Base-by-base conservation (phyloP, 1,140 invertebrate genomes). In the Lerema accius region DNA sequence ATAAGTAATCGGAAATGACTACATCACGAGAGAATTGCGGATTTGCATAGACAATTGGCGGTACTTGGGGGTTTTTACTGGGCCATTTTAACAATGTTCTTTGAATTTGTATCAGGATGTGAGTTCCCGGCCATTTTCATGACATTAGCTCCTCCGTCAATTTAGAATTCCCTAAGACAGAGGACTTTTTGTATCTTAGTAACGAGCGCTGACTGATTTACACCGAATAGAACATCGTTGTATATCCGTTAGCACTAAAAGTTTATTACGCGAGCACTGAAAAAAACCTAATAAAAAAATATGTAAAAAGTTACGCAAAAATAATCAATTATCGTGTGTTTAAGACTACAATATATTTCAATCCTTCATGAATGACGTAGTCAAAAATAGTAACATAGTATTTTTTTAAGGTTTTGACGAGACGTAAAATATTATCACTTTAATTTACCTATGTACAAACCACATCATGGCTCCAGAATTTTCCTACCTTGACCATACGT, bases 91-190 rank as follows among this genome's bases (percentile, higher is more conserved):
- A 56, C 58, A 51, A 55, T 71, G 49, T 86, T 86, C 80, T 75
- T 53, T 76, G 86, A 84, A 84, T 78, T 74, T 69, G 55, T 65
- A 78, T 77, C 78, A 82, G 80, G 82, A 78, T 84, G 79, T 80
- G 70, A 43, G 14, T 50, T 17, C 19, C 40, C 55, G 14, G 0
- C 3, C 28, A 37, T 58, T 58, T 58, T 42, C 40, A 37, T 17
- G 46, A 17, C 42, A 58, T 37, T 48, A 37, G 15, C 32, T 48
- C 56, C 15, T 48, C 17, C 42, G 14, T 48, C 32, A 42, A 58
- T 69, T 62, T 49, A 67, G 63, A 64, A 69, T 66, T 69, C 64
- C 66, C 67, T 71, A 46, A 69, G 69, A 73, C 73, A 60, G 39
- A 53, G 16, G 23, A 39, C 43, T 69, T 67, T 70, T 69, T 71